Base-by-base conservation (phyloP, 2,113 vertebrate genomes). In the Forbesichthys papilliferus region DNA sequence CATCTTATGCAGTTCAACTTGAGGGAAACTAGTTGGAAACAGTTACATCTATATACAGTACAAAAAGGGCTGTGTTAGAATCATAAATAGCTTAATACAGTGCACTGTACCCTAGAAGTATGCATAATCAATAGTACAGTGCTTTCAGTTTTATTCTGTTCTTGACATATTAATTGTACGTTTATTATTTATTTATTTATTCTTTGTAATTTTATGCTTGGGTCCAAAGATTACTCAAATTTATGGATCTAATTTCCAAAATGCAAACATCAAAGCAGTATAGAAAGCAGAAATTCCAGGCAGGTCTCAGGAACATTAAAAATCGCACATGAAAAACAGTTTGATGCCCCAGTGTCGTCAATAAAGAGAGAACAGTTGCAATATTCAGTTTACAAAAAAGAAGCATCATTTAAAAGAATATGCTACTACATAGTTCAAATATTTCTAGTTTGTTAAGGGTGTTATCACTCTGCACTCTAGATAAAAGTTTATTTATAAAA, bases 41-140 rank as follows among this genome's bases (percentile, higher is more conserved):
- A 84, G 78, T 59, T 68, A 80, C 72, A 77, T 70, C 83, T 90
- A 90, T 88, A 82, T 89, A 89, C 87, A 91, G 78, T 89, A 83
- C 78, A 87, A 83, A 87, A 90, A 89, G 89, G 89, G 87, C 87
- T 83, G 86, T 75, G 84, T 86, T 56, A 81, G 86, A 76, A 82
- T 87, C 84, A 89, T 88, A 90, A 90, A 91, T 89, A 86, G 84
- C 82, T 84, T 85, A 74, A 80, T 80, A 81, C 66, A 77, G 54
- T 63, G 83, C 68, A 80, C 72, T 77, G 53, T 75, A 79, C 66
- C 66, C 78, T 74, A 42, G 78, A 78, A 72, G 74, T 52, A 77
- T 57, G 61, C 67, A 68, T 36, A 75, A 82, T 79, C 66, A 54
- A 87, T 70, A 70, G 34, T 73, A 88, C 68, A 83, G 33, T 71